Base-by-base conservation (phyloP, 2,113 vertebrate genomes). In the Oostethus manadensis region DNA sequence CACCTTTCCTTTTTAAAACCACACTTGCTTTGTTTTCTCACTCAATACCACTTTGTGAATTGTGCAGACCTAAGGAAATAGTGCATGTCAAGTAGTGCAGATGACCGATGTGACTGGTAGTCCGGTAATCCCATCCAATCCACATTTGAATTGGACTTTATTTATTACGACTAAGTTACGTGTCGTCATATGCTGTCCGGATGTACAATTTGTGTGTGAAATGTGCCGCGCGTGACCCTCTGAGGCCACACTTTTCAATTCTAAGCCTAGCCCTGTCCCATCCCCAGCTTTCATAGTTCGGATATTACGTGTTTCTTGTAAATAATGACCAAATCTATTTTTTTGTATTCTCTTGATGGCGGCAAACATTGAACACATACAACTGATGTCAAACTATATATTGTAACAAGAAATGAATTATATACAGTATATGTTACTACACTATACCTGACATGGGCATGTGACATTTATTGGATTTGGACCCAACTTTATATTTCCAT, bases 321-420 rank as follows among this genome's bases (percentile, higher is more conserved):
- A 93, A 94, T 94, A 94, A 92, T 90, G 89, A 93, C 91, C 92
- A 91, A 93, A 92, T 87, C 88, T 90, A 90, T 87, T 85, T 90
- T 86, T 89, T 89, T 88, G 86, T 90, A 89, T 86, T 87, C 73
- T 79, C 88, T 90, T 90, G 91, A 90, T 87, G 92, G 89, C 71
- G 79, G 90, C 91, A 92, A 92, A 90, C 90, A 92, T 91, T 89
- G 85, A 89, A 74, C 88, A 74, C 5, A 71, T 46, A 79, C 80
- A 85, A 86, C 86, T 75, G 88, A 86, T 87, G 87, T 92, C 85
- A 92, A 90, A 86, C 83, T 82, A 86, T 89, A 85, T 88, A 85
- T 90, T 90, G 85, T 89, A 90, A 90, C 90, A 89, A 91, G 81
- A 89, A 87, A 86, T 85, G 84, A 79, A 90, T 82, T 86, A 90